Percentiles rank a stretch among this genome's conserved stretches.
These are phyloP conservation scores for Drosophila nebulosa DNA, from an alignment of 1,140 invertebrate genomes.

Conservation along the genomic window DNA sequence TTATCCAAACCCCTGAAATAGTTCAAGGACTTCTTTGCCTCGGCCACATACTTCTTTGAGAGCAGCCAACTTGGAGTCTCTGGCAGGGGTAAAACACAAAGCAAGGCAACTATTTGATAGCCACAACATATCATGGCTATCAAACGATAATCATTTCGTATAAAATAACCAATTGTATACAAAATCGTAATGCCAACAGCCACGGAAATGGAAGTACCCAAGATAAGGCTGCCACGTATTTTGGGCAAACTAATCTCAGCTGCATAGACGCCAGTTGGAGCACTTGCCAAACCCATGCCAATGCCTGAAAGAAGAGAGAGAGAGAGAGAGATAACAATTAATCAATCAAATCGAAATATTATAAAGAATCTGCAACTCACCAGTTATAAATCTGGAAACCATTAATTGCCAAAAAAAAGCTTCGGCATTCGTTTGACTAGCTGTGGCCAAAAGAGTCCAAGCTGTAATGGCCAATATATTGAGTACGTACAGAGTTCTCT, in stretches of 20 bases:
- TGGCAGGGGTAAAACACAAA: conserved; percentile 84
- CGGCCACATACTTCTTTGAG: conserved; percentile 82
- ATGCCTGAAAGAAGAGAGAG: conserved; percentile 81
- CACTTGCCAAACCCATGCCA: conserved; percentile 83
- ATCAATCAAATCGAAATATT: too few species aligned
- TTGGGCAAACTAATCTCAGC: conserved; percentile 84
- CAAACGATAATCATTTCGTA: conserved; percentile 84
- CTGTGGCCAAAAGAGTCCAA: conserved; percentile 65
- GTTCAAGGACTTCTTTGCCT: conserved; percentile 82
- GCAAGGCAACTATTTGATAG: conserved; percentile 82
- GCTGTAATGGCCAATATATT: conserved; percentile 62
- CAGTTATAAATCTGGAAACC: conserved; percentile 59
- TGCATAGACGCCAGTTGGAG: conserved; percentile 84
- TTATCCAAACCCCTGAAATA: conserved; percentile 83
- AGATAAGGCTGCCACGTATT: conserved; percentile 83
- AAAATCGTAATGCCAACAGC: conserved; percentile 84
- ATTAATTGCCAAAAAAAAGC: conserved; percentile 65
- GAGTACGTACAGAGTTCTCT: conserved; percentile 59
- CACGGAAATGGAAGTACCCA: conserved; percentile 84
- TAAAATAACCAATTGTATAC: conserved; percentile 84
- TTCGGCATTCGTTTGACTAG: conserved; percentile 17
- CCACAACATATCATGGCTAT: conserved; percentile 85
- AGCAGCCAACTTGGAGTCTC: conserved; percentile 88
- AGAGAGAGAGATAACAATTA: neutral
- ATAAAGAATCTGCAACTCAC: too few species aligned